Base-by-base conservation (phyloP, 1,140 invertebrate genomes). In the Whitmania pigra region DNA sequence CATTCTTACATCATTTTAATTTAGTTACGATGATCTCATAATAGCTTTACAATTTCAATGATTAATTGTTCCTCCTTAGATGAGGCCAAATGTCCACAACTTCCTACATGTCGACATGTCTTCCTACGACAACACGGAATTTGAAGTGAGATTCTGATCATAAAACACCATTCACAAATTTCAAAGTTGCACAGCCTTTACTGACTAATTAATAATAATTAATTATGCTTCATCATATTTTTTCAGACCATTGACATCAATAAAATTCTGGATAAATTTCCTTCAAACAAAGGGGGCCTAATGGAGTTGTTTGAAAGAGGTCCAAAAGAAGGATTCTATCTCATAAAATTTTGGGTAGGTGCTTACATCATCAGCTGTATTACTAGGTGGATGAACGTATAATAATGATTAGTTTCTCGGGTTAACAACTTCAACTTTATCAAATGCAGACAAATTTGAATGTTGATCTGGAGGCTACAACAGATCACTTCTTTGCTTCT, bases 311-410 rank as follows among this genome's bases (percentile, higher is more conserved):
- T 95, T 83, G 93, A 97, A 79, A 94, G 94, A 83, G 95, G 95
- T 76, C 95, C 95, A 53, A 88, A 94, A 78, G 91, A 92, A 82
- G 93, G 94, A 70, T 99, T 99, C 86, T 99, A 97, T 86, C 88
- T 99, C 74, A 94, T 98, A 74, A 99, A 99, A 86, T 98, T 97
- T 85, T 99, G 96, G 96, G 85, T 93, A 76, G 93, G 97, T 86
- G 88, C 31, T 36, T 36, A 97, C 15, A n/a, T 20, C 20, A n/a
- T 17, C 20, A 13, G 29, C 9, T 63, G 22, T 63, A 17, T 5
- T 25, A 63, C 20, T 63, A 63, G 18, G 9, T 49, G 1, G 15
- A 15, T 11, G 15, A 15, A 49, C 13, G 15, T 5, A 49, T 49
- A 49, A 15, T 49, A 15, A 13, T 49, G 15, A 4, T 15, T 49